Evolutionary conservation across 1,140 invertebrate species (phyloP), one percentile per base, ranked within the genome.

Genomic region (Muscidifurax raptorellus): DNA sequence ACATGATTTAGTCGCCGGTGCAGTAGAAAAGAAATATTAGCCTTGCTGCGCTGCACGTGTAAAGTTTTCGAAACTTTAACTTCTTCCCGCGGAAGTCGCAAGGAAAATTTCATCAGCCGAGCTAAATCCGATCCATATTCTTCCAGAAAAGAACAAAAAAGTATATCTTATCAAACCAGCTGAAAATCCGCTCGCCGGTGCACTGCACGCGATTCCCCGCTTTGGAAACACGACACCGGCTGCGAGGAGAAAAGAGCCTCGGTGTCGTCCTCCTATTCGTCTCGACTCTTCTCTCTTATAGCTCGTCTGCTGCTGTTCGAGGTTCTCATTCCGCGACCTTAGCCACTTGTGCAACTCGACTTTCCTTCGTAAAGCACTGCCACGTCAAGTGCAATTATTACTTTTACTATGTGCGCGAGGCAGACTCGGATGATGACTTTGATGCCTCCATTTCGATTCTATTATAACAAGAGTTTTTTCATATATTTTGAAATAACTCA

Each of bases 241-340:
- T 59, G 5, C 36, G 22, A 25, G 7, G 36, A 75, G 12, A 72
- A 36, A 59, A 30, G n/a, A 66, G 52, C 18, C 52, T 22, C 18
- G 52, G 52, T 59, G 52, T 59, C 52, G 18, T 59, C 52, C 22
- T 59, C 52, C 18, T 52, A 52, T 52, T 13, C 52, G 52, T 18
- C 18, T 59, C 52, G 15, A 22, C 15, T 59, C 52, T n/a, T 59
- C 44, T 47, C 1, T 59, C 5, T 22, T 6, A 6, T 18, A 15
- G 15, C 22, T 59, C 52, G 18, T 59, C 52, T 22, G 22, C 22
- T n/a, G 18, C 6, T 59, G 52, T 30, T 1, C 66, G 36, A 30
- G 27, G 66, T 71, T 80, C 25, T 80, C 40, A 80, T 79, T 32
- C 52, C 18, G 22, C 22, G 4, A 22, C 52, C n/a, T 59, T 40